Base-by-base conservation (phyloP, 2,113 vertebrate genomes). In the Cavia aperea region DNA sequence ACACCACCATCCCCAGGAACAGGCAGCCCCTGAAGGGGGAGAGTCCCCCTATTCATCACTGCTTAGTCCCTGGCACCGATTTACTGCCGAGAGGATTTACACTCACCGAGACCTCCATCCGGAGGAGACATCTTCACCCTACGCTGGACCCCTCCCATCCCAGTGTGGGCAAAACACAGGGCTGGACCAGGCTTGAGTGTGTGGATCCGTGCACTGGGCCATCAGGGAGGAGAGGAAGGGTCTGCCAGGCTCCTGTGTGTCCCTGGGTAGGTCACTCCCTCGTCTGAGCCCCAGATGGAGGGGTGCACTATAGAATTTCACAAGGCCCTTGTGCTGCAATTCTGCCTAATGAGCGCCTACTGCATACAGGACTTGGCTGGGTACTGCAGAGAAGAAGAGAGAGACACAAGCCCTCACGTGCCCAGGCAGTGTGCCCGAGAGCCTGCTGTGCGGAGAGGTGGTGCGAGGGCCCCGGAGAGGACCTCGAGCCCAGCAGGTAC, bases 381-480 rank as follows among this genome's bases (percentile, higher is more conserved):
- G 5, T 9, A 13, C 15, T 9, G 63, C 19, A 29, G 87, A n/a
- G 49, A 39, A 5, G 62, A 56, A 63, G 23, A 5, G 23, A 5
- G 24, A 19, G 12, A 11, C 19, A 2, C 46, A 33, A 56, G 21
- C 56, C 2, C 62, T 7, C 62, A 2, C 2, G 23, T 2, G 16
- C 62, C 78, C 24, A 4, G 1, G 36, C n/a, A 26, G 2, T 0
- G 6, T 15, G 24, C 58, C 33, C 0, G 7, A 29, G 19, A 11
- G 5, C 70, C n/a, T 70, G 0, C n/a, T 65, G 13, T 18, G 23
- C 13, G 16, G 6, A 4, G 75, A n/a, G n/a, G 14, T 31, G 0
- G 1, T 10, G 19, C 33, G 39, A 3, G 5, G 33, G 0, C 0
- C 0, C 4, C 29, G 31, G 31, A 60, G 77, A n/a, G 77, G 46